Evolutionary conservation across 1,140 invertebrate species (phyloP), one percentile per base, ranked within the genome.

Genomic region (Sarcophaga bullata): DNA sequence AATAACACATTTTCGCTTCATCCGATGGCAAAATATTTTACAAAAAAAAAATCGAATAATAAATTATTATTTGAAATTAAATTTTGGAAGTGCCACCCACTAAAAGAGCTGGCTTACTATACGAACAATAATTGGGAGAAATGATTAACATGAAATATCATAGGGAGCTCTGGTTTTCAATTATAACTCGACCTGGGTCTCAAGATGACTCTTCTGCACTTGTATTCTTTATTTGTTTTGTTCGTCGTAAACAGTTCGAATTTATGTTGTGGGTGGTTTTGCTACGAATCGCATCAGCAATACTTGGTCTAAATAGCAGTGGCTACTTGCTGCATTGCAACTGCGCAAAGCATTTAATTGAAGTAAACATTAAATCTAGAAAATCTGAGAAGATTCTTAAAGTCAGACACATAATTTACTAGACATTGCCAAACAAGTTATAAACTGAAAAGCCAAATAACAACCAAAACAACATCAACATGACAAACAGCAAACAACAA

Each of bases 101-200:
- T 8, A 19, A 19, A 37, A 68, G 17, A 68, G 62, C n/a, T 19
- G 5, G n/a, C n/a, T 19, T 52, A 52, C 50, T 52, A 52, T 6
- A 68, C 19, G 0, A 6, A 68, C 19, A 62, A 68, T 19, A 19
- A n/a, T n/a, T n/a, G n/a, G n/a, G n/a, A 68, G 62, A 68, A 68
- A 68, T 68, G n/a, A 58, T 10, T 73, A 37, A 13, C 73, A 68
- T 17, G 72, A 6, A n/a, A 68, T 8, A 52, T 48, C 75, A 49
- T 78, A 78, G n/a, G 75, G 25, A 78, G 75, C 48, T 78, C 19
- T n/a, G n/a, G 75, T 78, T 78, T 17, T 50, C 13, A 48, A 78
- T 50, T 19, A 81, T 85, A 88, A 87, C 87, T 88, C 87, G 87
- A 88, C 85, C 87, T 88, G n/a, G n/a, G 87, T 88, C 87, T 84